Percentiles rank a stretch among this genome's conserved stretches.
Evolutionary conservation across 1,140 invertebrate genomes (phyloP).

Genomic region (Wiebesia pumilae): DNA sequence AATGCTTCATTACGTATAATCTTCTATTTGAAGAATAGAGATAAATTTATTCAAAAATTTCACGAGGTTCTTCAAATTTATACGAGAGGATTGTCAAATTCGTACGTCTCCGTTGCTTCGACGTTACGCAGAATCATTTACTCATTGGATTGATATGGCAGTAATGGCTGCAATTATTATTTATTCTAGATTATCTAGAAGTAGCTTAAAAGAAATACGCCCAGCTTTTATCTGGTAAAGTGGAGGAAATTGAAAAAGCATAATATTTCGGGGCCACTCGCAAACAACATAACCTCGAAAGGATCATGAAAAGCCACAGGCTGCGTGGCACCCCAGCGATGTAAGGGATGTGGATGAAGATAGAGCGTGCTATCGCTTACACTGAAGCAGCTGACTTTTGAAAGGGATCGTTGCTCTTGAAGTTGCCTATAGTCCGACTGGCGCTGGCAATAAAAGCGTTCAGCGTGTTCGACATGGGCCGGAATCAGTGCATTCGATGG

Average conservation of each 20-base stretch:
- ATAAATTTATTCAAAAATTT: too few relatives aligned
- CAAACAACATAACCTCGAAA: neutral
- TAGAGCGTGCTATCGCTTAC: neutral
- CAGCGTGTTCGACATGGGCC: slow-evolving; percentile 7
- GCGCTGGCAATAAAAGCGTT: neutral
- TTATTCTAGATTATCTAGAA: too few relatives aligned
- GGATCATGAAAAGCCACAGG: slow-evolving; percentile 1
- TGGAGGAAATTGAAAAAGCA: neutral
- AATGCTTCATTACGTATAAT: too few relatives aligned
- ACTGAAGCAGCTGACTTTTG: neutral
- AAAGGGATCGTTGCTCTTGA: neutral
- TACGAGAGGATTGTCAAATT: too few relatives aligned
- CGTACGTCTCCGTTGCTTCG: too few relatives aligned
- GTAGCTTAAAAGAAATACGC: too few relatives aligned
- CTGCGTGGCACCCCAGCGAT: neutral
- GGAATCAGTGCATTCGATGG: neutral
- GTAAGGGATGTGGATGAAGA: neutral
- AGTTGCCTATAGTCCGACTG: neutral
- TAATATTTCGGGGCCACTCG: neutral
- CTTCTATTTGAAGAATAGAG: too few relatives aligned
- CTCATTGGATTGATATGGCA: too few relatives aligned
- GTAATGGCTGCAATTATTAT: too few relatives aligned
- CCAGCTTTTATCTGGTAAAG: neutral
- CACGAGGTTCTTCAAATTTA: too few relatives aligned
- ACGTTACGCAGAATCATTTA: too few relatives aligned